Base-by-base conservation (phyloP, 2,888 invertebrate genomes). In the Myathropa florea region DNA sequence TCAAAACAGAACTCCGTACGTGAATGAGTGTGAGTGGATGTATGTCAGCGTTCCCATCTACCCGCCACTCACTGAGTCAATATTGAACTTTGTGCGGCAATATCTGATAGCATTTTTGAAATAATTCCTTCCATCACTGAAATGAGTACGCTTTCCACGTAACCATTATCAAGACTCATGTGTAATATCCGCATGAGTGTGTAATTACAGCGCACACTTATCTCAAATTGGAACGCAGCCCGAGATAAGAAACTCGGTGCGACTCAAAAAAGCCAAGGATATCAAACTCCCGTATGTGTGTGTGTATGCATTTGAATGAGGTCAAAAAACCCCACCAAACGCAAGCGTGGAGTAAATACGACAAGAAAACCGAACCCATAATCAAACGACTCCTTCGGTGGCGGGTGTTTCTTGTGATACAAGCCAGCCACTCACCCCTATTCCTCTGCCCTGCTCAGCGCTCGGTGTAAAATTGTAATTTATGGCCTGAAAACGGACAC, bases 161-260 rank as follows among this genome's bases (percentile, higher is more conserved):
- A 21, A 30, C 57, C 33, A 59, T 24, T 64, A 2, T n/a, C 59
- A 21, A 61, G 61, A 24, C 53, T 24, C 63, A 23, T 46, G 14
- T 6, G 36, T 21, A 53, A 3, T 61, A 59, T 82, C 78, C 79
- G 83, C 72, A 73, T 73, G 83, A 79, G 63, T 79, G 73, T 65
- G 68, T 77, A 72, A 81, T 85, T 72, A 80, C 68, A 76, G 53
- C 4, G 26, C 14, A n/a, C 9, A 23, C n/a, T 79, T 76, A 67
- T 76, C 76, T 85, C 63, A 77, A 81, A 81, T 81, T 77, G 81
- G 81, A 81, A 77, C 81, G 55, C 26, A 68, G 57, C 57, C 77
- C 59, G 64, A 81, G 84, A 81, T 85, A 85, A 85, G 81, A 77
- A 81, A 71, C 84, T 71, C 76, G 68, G 67, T 79, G 67, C 65